Base-by-base conservation (phyloP, 2,888 invertebrate genomes). In the Zygogramma bicolorata region DNA sequence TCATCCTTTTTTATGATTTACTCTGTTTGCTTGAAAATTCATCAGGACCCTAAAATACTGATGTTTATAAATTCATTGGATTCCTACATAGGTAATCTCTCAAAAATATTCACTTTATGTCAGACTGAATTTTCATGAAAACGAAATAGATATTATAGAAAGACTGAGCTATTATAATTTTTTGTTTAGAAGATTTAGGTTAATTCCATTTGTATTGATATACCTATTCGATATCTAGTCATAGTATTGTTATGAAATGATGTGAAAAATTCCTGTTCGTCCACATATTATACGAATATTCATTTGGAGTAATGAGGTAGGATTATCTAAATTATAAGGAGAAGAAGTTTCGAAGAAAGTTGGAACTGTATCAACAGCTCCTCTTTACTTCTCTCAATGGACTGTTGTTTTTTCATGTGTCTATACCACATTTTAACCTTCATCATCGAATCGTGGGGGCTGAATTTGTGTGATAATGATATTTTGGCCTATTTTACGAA, bases 211-310 rank as follows among this genome's bases (percentile, higher is more conserved):
- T 58, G 57, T n/a, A n/a, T n/a, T n/a, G n/a, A n/a, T n/a, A n/a
- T 53, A 66, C 38, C 42, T 69, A 57, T 66, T 42, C 18, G 58
- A 65, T 42, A 65, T 74, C 70, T 70, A 74, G 70, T 71, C 71
- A 74, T 58, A 58, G 57, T 65, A 65, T 71, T 70, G 65, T 74
- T 68, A 65, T 29, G 15, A 69, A 66, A 3, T 66, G 60, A 49
- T 70, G 67, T 62, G 63, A 68, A 71, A 70, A 74, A 58, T 57
- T 68, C 70, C 58, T 66, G 62, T 73, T 73, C 69, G 69, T 73
- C 73, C 73, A 73, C 42, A 58, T 63, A 62, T 62, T n/a, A 34
- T 61, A 63, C 38, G 27, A 42, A 69, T 27, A 59, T 69, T 18
- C 13, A 40, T n/a, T 34, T 60, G 15, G 62, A 10, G 25, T 46